A percentile compares a stretch with the other conserved stretches of the same genome.
phyloP scores from a whole-genome alignment of 1,140 invertebrate genomes.

The Trypoxylus dichotomus region DNA sequence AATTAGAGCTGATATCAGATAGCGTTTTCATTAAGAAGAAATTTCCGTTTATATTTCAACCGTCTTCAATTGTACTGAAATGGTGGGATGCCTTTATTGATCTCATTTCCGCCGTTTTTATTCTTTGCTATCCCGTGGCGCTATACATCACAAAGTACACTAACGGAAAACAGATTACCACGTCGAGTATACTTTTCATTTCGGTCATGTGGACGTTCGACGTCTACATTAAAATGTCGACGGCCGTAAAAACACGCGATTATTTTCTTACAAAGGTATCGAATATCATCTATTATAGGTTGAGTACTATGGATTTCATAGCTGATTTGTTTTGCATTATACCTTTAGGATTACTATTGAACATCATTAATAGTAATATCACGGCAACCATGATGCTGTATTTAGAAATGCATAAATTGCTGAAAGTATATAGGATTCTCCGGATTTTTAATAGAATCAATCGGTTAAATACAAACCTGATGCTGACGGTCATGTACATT shows the following conservation, averaged over 20 bases:
- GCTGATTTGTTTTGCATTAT: conserved; percentile 32
- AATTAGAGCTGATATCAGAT: conserved; percentile 34
- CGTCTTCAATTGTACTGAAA: conserved; percentile 31
- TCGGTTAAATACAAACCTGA: background rate
- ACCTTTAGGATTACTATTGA: conserved; percentile 31
- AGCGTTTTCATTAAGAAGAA: conserved; percentile 33
- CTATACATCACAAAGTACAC: background rate
- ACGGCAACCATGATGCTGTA: conserved; percentile 5
- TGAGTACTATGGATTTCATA: conserved; percentile 28
- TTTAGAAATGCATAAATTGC: background rate
- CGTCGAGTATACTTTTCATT: conserved; percentile 29
- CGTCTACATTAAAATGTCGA: conserved; percentile 35
- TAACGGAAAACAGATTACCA: background rate
- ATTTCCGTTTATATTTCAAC: conserved; percentile 36
- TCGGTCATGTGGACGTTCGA: conserved; percentile 30
- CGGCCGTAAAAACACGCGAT: conserved; percentile 33
- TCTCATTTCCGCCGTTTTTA: background rate
- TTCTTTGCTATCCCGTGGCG: background rate
- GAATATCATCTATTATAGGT: conserved; percentile 28
- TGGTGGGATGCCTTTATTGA: conserved; percentile 29
- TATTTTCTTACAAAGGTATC: conserved; percentile 17
- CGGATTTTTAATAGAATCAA: background rate
- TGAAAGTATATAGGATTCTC: conserved; percentile 23
- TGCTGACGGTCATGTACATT: background rate
- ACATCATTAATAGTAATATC: conserved; percentile 18